Evolutionary conservation across 2,113 vertebrate species (phyloP).

Genomic region (Hydrochoerus hydrochaeris): DNA sequence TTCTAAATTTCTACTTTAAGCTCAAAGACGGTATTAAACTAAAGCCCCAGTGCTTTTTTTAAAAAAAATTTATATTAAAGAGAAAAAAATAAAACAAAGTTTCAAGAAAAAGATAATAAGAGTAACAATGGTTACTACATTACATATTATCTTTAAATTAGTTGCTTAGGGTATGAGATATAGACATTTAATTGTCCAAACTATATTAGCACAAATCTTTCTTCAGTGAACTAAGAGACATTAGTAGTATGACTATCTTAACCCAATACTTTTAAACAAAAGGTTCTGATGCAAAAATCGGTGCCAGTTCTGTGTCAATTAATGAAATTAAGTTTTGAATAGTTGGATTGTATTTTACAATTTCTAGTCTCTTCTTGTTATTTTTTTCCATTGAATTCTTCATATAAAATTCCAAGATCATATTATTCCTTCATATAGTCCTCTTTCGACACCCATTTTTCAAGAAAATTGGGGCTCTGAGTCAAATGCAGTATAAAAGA

Average conservation of each 20-base stretch:
- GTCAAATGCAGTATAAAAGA: not conserved
- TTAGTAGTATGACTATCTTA: no score
- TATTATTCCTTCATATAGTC: not conserved
- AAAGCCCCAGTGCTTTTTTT: not conserved
- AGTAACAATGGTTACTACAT: no score
- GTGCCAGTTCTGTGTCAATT: not conserved
- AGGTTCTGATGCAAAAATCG: not conserved
- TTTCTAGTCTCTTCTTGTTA: not conserved
- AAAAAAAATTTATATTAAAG: no score
- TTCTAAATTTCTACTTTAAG: not conserved
- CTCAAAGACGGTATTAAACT: not conserved
- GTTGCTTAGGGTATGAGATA: no score
- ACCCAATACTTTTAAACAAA: not conserved
- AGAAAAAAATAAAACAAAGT: no score
- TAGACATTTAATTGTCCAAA: no score
- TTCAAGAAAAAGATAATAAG: no score
- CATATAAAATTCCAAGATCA: not conserved
- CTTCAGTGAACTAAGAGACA: no score
- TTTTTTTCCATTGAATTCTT: not conserved
- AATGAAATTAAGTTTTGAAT: slow-evolving; percentile 24
- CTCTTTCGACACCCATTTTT: not conserved
- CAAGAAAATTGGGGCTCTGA: not conserved
- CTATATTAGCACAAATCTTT: no score
- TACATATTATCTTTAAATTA: no score
- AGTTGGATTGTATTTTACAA: not conserved